Evolutionary conservation across 1,140 invertebrate species (phyloP).

Genomic region (Philotrypesis tridentata): DNA sequence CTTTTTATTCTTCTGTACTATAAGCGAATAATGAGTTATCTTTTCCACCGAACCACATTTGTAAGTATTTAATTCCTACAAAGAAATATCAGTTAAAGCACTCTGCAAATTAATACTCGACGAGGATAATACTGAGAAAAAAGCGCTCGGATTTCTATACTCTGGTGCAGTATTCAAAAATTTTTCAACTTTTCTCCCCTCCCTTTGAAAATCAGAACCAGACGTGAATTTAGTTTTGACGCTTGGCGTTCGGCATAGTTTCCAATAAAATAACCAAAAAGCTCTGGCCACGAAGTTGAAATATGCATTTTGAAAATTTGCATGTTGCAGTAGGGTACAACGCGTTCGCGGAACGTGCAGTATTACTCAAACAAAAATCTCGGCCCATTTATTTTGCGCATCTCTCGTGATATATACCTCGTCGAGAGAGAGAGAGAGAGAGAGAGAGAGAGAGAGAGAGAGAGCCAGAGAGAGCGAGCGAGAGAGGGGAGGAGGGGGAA

Average conservation of each 20-base stretch:
- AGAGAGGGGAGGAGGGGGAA: too few species aligned
- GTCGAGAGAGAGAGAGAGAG: neutral
- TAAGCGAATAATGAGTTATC: too few species aligned
- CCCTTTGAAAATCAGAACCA: neutral
- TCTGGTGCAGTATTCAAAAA: neutral
- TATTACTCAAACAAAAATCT: neutral
- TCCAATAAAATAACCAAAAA: neutral
- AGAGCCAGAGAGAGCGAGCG: neutral
- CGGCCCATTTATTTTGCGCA: neutral
- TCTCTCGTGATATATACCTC: neutral
- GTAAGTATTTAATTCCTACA: too few species aligned
- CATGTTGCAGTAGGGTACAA: too few species aligned
- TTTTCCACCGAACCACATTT: too few species aligned
- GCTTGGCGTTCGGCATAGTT: neutral
- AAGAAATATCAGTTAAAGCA: too few species aligned
- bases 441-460: too few species aligned
- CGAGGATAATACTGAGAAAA: too few species aligned
- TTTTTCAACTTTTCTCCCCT: neutral
- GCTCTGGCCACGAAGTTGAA: neutral
- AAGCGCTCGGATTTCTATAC: too few species aligned
- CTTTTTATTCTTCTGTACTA: too few species aligned
- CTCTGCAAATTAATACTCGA: too few species aligned
- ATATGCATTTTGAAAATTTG: neutral
- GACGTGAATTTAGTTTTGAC: neutral
- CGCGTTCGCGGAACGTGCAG: neutral